Conservation (phyloP, 2,797 vertebrate genomes). For the Scomberomorus guttatus region DNA sequence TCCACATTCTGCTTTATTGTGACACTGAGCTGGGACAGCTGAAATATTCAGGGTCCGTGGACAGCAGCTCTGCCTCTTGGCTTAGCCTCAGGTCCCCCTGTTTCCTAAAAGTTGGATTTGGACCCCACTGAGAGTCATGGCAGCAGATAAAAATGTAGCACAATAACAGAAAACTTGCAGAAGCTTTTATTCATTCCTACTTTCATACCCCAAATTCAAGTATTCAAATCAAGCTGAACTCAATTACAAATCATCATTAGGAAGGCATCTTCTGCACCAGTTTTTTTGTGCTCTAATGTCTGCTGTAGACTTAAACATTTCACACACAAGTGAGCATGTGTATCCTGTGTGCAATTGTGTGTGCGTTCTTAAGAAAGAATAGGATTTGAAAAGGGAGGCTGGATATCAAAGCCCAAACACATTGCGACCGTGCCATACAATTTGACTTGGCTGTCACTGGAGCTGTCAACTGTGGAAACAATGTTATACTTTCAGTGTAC, state of each 20-base stretch:
- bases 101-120: slow-evolving; percentile 38
- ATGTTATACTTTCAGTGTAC: slow-evolving; percentile 3
- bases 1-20: slow-evolving; percentile 37
- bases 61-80: slow-evolving; percentile 14
- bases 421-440: slow-evolving; percentile 4
- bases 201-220: slow-evolving; percentile 1
- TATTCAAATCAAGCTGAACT: slow-evolving; percentile 36
- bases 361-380: not conserved
- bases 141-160: not conserved
- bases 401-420: slow-evolving; percentile 33
- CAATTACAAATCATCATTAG: slow-evolving; percentile 32
- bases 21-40: slow-evolving; percentile 42
- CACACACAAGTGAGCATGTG: not conserved
- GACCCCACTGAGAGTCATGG: not conserved
- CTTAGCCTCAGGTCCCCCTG: slow-evolving; percentile 20
- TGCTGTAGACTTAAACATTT: not conserved
- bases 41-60: slow-evolving; percentile 57
- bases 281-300: not conserved
- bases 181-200: slow-evolving; percentile 8
- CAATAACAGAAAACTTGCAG: not conserved
- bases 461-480: slow-evolving; percentile 36
- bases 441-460: slow-evolving; percentile 37
- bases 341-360: not conserved
- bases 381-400: not conserved
- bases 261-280: not conserved